phyloP scores from a whole-genome alignment of 64 coral and sea anemone genomes.

The Porites australiensis region DNA sequence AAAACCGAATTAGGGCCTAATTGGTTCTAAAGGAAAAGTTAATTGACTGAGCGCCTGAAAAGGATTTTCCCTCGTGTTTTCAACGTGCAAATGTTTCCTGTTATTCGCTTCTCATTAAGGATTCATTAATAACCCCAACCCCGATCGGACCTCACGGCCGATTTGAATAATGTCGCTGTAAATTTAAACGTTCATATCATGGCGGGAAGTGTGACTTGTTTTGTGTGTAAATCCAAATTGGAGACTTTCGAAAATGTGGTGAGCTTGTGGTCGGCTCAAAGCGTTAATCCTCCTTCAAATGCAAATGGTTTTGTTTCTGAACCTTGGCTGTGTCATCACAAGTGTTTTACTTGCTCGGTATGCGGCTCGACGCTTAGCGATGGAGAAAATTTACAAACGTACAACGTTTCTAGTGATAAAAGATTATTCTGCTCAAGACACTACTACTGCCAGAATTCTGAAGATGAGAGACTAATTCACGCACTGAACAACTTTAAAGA shows the following conservation, averaged over 20 bases:
- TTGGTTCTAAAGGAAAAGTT: constrained; percentile 7
- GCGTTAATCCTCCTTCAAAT: constrained; percentile 32
- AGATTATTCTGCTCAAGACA: constrained; percentile 54
- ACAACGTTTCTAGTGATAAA: constrained; percentile 42
- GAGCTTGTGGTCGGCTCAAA: constrained; percentile 1
- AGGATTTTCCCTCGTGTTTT: background rate
- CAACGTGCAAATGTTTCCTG: background rate
- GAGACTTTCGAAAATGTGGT: background rate
- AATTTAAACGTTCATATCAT: background rate
- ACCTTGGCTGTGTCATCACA: constrained; percentile 45
- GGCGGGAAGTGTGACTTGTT: background rate
- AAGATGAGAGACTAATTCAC: constrained; percentile 25
- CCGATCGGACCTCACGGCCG: background rate
- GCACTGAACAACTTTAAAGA: constrained; percentile 66
- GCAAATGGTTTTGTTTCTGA: constrained; percentile 23
- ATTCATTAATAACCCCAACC: background rate
- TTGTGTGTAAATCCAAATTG: constrained; percentile 24
- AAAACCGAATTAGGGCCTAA: background rate
- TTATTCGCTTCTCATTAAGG: background rate
- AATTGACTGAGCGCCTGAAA: background rate
- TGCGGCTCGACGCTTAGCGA: constrained; percentile 23
- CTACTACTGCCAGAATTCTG: constrained; percentile 14
- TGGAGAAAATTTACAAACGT: constrained; percentile 11
- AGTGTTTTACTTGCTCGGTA: constrained; percentile 63
- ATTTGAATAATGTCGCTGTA: background rate